These are phyloP conservation scores for Coccyzus lansbergi DNA, from an alignment of 2,797 vertebrate species.

Conservation along the genomic window DNA sequence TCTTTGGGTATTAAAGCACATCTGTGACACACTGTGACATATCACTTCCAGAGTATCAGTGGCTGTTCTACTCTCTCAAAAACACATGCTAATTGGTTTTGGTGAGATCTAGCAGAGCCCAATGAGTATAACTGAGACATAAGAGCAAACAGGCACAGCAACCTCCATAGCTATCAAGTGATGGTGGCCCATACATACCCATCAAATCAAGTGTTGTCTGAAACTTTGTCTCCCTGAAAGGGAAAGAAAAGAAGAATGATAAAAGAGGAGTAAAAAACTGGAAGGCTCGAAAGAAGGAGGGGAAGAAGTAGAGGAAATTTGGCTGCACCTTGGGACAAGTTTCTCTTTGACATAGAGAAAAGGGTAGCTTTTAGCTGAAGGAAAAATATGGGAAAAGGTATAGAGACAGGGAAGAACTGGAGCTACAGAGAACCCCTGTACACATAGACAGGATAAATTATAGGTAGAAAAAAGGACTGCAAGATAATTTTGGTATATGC, in stretches of 20 bases:
- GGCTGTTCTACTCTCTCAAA: background rate
- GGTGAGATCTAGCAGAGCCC: background rate
- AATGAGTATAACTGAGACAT: fast-evolving
- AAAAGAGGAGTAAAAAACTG: background rate
- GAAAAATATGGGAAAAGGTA: background rate
- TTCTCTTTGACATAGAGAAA: background rate
- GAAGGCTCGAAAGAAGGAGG: background rate
- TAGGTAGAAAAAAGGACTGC: background rate
- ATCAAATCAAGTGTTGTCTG: background rate
- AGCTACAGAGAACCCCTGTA: background rate
- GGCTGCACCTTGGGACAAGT: background rate
- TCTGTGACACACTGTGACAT: background rate
- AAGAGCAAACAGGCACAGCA: background rate
- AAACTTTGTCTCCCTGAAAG: background rate
- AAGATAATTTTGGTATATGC: background rate
- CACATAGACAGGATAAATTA: background rate
- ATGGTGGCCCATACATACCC: background rate
- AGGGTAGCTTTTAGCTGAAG: background rate
- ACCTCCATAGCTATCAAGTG: background rate
- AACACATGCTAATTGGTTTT: background rate
- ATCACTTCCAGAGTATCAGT: background rate
- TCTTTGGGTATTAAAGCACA: background rate
- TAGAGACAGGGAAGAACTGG: background rate
- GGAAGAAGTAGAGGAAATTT: background rate
- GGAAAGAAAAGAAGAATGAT: background rate